Percentiles rank a stretch among this genome's conserved stretches.
phyloP scores from a whole-genome alignment of 2,888 invertebrate species.

The Limenitis camilla region DNA sequence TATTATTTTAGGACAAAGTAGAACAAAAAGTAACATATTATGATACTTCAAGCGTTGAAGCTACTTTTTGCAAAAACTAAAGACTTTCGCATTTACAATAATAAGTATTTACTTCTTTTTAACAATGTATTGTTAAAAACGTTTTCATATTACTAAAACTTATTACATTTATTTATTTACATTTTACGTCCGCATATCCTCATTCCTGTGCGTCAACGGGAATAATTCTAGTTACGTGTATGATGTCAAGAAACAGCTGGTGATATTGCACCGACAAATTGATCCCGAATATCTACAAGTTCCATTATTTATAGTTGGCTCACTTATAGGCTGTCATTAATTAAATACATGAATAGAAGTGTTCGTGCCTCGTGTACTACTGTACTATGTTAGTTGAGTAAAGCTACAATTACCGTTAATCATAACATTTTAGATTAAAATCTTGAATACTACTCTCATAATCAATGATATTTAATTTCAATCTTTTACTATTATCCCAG shows the following conservation, averaged over 20 bases:
- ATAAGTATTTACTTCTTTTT: too few relatives aligned
- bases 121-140: too few relatives aligned
- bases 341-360: neutral
- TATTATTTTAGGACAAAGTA: too few relatives aligned
- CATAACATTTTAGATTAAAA: too few relatives aligned
- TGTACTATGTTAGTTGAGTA: neutral
- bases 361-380: neutral
- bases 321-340: neutral
- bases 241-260: conserved; percentile 16
- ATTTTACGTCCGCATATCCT: conserved; percentile 3
- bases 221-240: conserved; percentile 3
- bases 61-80: too few relatives aligned
- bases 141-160: neutral
- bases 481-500: too few relatives aligned
- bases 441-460: too few relatives aligned
- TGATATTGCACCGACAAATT: conserved; percentile 2
- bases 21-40: too few relatives aligned
- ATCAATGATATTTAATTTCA: too few relatives aligned
- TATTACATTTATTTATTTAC: neutral
- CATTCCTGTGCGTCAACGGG: conserved; percentile 11
- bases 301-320: conserved; percentile 3
- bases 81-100: too few relatives aligned
- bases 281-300: neutral
- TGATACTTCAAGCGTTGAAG: too few relatives aligned
- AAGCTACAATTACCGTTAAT: too few relatives aligned